Evolutionary conservation across 2,888 invertebrate species (phyloP), one percentile per base, ranked within the genome.

Genomic region (Troides aeacus): DNA sequence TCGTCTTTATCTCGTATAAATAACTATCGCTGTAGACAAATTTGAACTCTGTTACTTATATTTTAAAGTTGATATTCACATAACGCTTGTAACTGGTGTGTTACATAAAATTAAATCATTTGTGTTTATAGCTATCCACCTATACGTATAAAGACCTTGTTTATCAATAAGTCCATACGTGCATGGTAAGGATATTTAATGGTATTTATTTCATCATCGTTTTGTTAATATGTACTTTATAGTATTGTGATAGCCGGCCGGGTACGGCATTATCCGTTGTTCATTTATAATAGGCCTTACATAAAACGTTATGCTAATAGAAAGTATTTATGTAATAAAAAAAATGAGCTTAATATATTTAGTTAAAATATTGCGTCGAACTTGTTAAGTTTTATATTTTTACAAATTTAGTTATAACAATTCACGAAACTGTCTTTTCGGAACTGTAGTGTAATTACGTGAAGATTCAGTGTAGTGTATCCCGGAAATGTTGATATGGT

Each of bases 1-100:
- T 84, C 86, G 84, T 76, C 84, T 88, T 88, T 89, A 90, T 90
- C 90, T 89, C 87, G 83, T 84, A 82, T 86, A 87, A 89, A 87
- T 85, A 87, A 81, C 79, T 72, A 36, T 72, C 72, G 53, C 72
- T 72, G 59, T 81, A 77, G 78, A 71, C 81, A 63, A 84, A 81
- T 81, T 72, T 72, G 73, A 59, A 80, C 86, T 82, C 78, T 86
- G 83, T 62, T 0, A 0, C 1, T 0, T 62, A 53, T 6, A 0
- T 0, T 12, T 72, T 77, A 84, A 78, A 74, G 78, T 72, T 71
- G 68, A 79, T 73, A 77, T 72, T 84, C 64, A 71, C 53, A 39
- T 65, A 72, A 71, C 67, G 15, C 62, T 59, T 46, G 50, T 68
- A 69, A 70, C 72, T 74, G 72, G 76, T 76, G 76, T 76, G 79